Base-by-base conservation (phyloP, 2,797 vertebrate species). In the Eupleurogrammus muticus region DNA sequence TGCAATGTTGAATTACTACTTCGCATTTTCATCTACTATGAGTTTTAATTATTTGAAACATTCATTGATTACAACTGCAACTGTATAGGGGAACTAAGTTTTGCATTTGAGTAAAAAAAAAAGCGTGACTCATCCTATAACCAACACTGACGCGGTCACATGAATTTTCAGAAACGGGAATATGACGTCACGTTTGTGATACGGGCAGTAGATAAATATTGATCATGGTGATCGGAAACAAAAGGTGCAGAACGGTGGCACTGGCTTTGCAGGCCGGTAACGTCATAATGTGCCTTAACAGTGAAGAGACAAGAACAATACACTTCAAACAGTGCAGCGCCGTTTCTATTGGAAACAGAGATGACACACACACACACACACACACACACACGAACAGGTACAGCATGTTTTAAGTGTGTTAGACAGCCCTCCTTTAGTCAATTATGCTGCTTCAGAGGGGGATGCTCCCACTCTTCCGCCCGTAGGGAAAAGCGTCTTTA, bases 401-500 rank as follows among this genome's bases (percentile, higher is more conserved):
- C 44, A 53, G 34, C 32, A 44, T 3, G 10, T 16, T 49, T 65
- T 51, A 61, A 21, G 32, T 53, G 48, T 63, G 52, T 60, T 75
- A 36, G 16, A 75, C 42, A 64, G 57, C 58, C 52, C 66, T 58
- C 57, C 49, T 77, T 63, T 28, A 51, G 56, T 64, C 58, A 77
- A 46, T 82, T 71, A 80, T 46, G n/a, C 51, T 9, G 48, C 32
- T 35, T 56, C 56, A 60, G 35, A 67, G 64, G 23, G 58, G 47
- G 61, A 56, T 5, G 48, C 46, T 64, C 9, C 55, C 56, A 85
- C 53, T 59, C 74, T 62, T 67, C 16, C 51, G 61, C 59, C 76
- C 57, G 67, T 20, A 42, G 73, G 62, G 59, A 82, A 16, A 24
- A 49, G n/a, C 11, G 0, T 74, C 72, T 83, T 82, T 34, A 59